Base-by-base conservation (phyloP, 2,888 invertebrate species). In the Amaurobius ferox region DNA sequence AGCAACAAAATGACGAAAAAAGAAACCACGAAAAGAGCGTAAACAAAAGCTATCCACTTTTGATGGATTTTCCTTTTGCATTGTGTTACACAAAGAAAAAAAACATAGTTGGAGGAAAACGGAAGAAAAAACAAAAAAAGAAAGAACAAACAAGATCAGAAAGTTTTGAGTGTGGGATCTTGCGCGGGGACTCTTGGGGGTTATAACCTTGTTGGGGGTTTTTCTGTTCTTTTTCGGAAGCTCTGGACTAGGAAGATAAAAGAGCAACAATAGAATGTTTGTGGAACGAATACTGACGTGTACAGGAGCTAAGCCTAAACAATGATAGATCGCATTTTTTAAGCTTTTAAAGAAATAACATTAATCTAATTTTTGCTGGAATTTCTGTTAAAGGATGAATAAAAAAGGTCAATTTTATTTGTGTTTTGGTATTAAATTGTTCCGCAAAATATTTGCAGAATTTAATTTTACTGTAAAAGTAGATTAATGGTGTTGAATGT, bases 1-100 rank as follows among this genome's bases (percentile, higher is more conserved):
- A 23, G 55, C 2, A 19, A 55, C 3, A 23, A 23, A 23, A 23
- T 6, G 23, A 23, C 19, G 23, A 23, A 23, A 55, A n/a, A n/a
- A n/a, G n/a, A n/a, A n/a, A n/a, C n/a, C n/a, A n/a, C 55, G 23
- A 55, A 23, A 23, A 55, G 2, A 55, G 16, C 55, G 23, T 55
- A 55, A 55, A 55, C 55, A 55, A 55, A 55, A 55, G 55, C 23
- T 55, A 55, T 55, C 55, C 55, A 55, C 55, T 55, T 55, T 55
- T 55, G 55, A 55, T 55, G 55, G 55, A 55, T 55, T 55, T 55
- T 55, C 55, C 23, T 55, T n/a, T 55, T 55, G 55, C 55, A 55
- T 55, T 55, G 55, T 55, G 23, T 55, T 55, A 23, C 55, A 23
- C 23, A 55, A 23, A 55, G 23, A 55, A 55, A 55, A 55, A 55